A percentile compares a stretch with the other conserved stretches of the same genome.
phyloP scores from a whole-genome alignment of 2,888 invertebrate species.

The Drosophila infuscata region DNA sequence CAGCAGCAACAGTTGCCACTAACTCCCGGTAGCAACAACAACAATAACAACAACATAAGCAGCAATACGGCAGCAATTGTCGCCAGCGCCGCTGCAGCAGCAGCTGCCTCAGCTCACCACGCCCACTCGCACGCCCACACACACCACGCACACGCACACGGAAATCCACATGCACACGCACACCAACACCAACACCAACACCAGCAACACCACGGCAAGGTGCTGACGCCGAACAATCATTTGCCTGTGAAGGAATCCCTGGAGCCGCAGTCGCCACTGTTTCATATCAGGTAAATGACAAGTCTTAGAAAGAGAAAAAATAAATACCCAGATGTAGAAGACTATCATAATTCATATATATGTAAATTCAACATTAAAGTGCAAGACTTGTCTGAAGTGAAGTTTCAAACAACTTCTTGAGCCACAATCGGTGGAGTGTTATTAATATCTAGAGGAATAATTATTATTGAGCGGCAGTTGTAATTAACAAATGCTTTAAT shows the following conservation, averaged over 20 bases:
- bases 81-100: constrained; percentile 65
- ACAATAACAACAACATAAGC: constrained; percentile 30
- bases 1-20: constrained; percentile 46
- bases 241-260: constrained; percentile 81
- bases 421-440: background rate
- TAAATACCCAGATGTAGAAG: background rate
- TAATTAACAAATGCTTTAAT: background rate
- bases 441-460: background rate
- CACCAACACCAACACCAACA: constrained; percentile 73
- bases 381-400: background rate
- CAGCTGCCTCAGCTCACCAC: constrained; percentile 56
- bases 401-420: background rate
- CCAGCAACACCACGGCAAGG: constrained; percentile 75
- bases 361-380: background rate
- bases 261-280: constrained; percentile 85
- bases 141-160: constrained; percentile 54
- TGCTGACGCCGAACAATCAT: constrained; percentile 83
- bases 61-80: constrained; percentile 64
- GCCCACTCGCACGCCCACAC: constrained; percentile 62
- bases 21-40: constrained; percentile 46
- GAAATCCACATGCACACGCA: constrained; percentile 52
- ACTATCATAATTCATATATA: background rate
- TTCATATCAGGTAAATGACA: constrained; percentile 84
- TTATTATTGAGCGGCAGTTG: background rate
- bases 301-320: background rate